Percentiles rank a stretch among this genome's conserved stretches.
Evolutionary conservation across 2,113 vertebrate genomes (phyloP).

Genomic region (Lasiurus cinereus): DNA sequence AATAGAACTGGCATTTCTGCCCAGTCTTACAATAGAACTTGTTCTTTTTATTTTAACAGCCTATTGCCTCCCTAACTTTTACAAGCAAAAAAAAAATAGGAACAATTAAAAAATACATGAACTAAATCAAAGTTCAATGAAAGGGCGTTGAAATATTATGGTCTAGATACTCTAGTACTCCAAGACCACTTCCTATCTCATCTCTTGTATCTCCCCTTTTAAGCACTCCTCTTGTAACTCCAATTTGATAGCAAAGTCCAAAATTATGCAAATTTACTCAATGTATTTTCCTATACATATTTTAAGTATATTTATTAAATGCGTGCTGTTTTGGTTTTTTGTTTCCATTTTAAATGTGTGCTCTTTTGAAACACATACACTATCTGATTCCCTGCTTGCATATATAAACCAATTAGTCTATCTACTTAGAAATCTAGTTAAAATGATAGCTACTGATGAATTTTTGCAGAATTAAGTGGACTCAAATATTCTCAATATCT

Average conservation of each 20-base stretch:
- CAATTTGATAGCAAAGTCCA: not conserved
- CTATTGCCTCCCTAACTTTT: not conserved
- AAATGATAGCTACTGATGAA: slow-evolving; percentile 3
- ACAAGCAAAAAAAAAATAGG: not conserved
- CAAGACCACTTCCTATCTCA: not conserved
- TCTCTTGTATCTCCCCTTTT: not conserved
- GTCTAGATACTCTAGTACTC: not conserved
- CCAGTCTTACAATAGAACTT: not conserved
- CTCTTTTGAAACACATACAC: not conserved
- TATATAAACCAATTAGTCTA: not conserved
- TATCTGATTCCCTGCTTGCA: not conserved
- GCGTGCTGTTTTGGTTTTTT: not conserved
- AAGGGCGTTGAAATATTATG: slow-evolving; percentile 22
- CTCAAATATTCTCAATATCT: slow-evolving; percentile 28
- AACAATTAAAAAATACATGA: not conserved
- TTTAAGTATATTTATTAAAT: not conserved
- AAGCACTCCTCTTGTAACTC: not conserved
- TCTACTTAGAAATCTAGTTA: not conserved
- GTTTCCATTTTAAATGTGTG: not conserved
- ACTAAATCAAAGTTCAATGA: not conserved
- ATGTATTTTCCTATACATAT: not conserved
- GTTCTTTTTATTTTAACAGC: not conserved
- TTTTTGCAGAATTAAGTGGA: not conserved
- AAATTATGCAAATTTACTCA: not conserved
- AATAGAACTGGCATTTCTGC: not conserved